Evolutionary conservation across 1,140 invertebrate genomes (phyloP).

Genomic region (Listronotus oregonensis): DNA sequence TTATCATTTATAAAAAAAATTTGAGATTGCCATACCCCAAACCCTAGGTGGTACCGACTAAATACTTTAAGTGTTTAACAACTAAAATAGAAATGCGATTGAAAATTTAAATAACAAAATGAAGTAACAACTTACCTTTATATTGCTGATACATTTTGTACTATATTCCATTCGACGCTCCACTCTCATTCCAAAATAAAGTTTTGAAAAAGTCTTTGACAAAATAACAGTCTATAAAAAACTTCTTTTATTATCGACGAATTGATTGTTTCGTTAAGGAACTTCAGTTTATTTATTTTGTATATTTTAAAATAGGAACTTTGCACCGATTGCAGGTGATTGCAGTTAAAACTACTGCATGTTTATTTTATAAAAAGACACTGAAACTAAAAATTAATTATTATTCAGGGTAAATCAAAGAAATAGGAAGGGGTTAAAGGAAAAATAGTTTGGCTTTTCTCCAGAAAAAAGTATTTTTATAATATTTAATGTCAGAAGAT

Average conservation of each 20-base stretch:
- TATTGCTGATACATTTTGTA: conserved; percentile 5
- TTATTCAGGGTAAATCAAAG: too few species aligned
- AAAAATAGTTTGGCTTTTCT: too few species aligned
- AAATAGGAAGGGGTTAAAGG: too few species aligned
- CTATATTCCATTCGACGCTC: conserved; percentile 4
- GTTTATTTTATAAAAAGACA: too few species aligned
- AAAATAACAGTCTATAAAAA: not conserved
- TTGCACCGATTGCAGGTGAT: conserved; percentile 6
- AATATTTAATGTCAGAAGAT: too few species aligned
- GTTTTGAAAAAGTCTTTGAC: not conserved
- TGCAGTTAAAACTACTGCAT: not conserved
- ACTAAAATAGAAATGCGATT: not conserved
- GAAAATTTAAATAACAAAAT: not conserved
- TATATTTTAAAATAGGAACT: conserved; percentile 24
- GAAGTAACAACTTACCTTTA: not conserved
- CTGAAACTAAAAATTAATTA: too few species aligned
- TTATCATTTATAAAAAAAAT: too few species aligned
- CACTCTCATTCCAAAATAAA: not conserved
- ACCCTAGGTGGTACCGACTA: too few species aligned
- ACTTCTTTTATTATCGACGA: conserved; percentile 8
- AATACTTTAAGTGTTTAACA: too few species aligned
- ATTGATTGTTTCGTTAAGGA: conserved; percentile 23
- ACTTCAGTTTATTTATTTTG: conserved; percentile 19
- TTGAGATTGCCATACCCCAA: too few species aligned
- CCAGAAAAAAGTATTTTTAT: too few species aligned